Evolutionary conservation across 2,888 invertebrate species (phyloP).

Genomic region (Neoaliturus tenellus): DNA sequence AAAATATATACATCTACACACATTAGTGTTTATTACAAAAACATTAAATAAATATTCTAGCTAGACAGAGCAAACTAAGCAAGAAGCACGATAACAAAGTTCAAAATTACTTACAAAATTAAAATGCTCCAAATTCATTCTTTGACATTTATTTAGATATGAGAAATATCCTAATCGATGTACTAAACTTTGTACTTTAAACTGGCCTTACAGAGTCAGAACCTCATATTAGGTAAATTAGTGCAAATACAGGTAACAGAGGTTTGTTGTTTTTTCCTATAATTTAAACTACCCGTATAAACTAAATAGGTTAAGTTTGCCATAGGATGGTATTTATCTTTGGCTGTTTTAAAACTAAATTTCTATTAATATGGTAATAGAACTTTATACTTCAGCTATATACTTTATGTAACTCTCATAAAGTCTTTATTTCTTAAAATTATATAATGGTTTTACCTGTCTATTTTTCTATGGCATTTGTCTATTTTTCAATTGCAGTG

Average conservation of each 20-base stretch:
- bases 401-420: too few relatives aligned
- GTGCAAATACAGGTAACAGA: not conserved
- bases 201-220: not conserved
- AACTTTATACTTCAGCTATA: too few relatives aligned
- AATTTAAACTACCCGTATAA: too few relatives aligned
- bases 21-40: not conserved
- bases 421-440: too few relatives aligned
- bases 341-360: too few relatives aligned
- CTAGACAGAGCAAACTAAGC: not conserved
- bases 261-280: too few relatives aligned
- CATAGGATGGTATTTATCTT: too few relatives aligned
- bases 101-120: not conserved
- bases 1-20: not conserved
- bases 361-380: too few relatives aligned
- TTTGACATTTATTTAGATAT: not conserved
- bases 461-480: too few relatives aligned
- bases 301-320: too few relatives aligned
- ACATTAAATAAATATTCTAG: not conserved
- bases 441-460: too few relatives aligned
- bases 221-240: not conserved
- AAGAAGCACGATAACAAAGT: not conserved
- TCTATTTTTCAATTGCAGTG: too few relatives aligned
- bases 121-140: slow-evolving; percentile 36
- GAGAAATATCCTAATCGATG: not conserved
- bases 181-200: not conserved